Evolutionary conservation across 1,140 invertebrate genomes (phyloP), one percentile per base, ranked within the genome.

Genomic region (Idris sp.): DNA sequence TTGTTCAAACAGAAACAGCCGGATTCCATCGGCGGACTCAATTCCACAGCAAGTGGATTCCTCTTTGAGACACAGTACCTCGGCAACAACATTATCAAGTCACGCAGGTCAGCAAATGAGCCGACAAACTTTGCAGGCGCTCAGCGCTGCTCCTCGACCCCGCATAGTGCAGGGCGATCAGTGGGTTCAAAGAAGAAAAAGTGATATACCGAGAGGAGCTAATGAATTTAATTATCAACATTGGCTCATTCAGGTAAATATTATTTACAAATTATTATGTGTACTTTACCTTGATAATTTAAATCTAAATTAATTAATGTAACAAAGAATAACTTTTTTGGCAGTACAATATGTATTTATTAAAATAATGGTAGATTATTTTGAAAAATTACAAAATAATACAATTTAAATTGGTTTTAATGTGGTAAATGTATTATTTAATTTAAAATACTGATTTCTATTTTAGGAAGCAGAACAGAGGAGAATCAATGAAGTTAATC

Each of bases 401-500:
- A n/a, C n/a, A n/a, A n/a, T n/a, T n/a, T n/a, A n/a, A n/a, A n/a
- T n/a, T n/a, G n/a, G n/a, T n/a, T n/a, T n/a, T n/a, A n/a, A n/a
- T n/a, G n/a, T n/a, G n/a, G n/a, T n/a, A n/a, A n/a, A n/a, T n/a
- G 26, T 28, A 28, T 28, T 1, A 28, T 28, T 1, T 25, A 25
- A 25, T 4, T 25, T 25, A 25, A 25, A 25, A 25, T 25, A 8
- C 8, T 25, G 8, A 25, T 25, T 25, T 25, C n/a, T 18, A 18
- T 18, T 44, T 44, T 44, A 98, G 91, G 96, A 98, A 86, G 96
- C 96, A 0, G 97, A 98, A 83, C 92, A 96, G 74, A 89, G 96
- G 33, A 89, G 96, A 69, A 91, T 95, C 40, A 88, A 86, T 54
- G 93, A 95, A 76, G 91, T 93, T 78, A 91, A 91, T 69, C 89